Evolutionary conservation across 2,797 vertebrate species (phyloP), one percentile per base, ranked within the genome.

Genomic region (Microctenopoma steveboyesi): DNA sequence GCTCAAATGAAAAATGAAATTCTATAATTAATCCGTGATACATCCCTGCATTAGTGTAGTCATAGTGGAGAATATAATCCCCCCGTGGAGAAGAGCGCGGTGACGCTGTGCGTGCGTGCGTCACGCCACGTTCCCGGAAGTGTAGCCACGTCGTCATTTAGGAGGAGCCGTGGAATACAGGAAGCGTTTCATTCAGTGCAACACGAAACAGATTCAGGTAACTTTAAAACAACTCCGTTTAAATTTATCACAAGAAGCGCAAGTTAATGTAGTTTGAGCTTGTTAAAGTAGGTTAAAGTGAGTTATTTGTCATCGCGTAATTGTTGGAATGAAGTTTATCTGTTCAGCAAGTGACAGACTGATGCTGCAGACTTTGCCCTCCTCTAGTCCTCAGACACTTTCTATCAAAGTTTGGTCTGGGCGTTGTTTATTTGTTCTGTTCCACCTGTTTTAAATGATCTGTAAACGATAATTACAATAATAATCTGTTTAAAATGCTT

Each of bases 71-170:
- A 42, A 9, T 15, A n/a, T 5, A 35, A 11, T 35, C 28, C 27
- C 47, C 16, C 16, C 16, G 8, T 5, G 27, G 22, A 28, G 22
- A 43, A n/a, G 37, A 27, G 28, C 11, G 13, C 46, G 50, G 62
- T n/a, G 1, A 45, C 67, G 33, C 30, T 22, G 28, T 8, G 15
- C 72, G 68, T 69, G 0, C 1, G 22, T 49, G 4, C 70, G 74
- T 85, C 64, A 83, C 18, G 42, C 78, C 69, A 82, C 79, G 49
- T 69, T 62, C 0, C 0, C 67, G 74, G 79, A 89, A 85, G 6
- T 72, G 22, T 1, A 45, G 88, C 87, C 88, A 90, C 88, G 91
- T 91, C 72, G 3, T 15, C 73, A 62, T 10, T 1, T 30, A 35
- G 48, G 50, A 6, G 18, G 35, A 63, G 49, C 14, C 3, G 43